phyloP scores from a whole-genome alignment of 2,797 vertebrate species.

The Diplodus puntazzo region DNA sequence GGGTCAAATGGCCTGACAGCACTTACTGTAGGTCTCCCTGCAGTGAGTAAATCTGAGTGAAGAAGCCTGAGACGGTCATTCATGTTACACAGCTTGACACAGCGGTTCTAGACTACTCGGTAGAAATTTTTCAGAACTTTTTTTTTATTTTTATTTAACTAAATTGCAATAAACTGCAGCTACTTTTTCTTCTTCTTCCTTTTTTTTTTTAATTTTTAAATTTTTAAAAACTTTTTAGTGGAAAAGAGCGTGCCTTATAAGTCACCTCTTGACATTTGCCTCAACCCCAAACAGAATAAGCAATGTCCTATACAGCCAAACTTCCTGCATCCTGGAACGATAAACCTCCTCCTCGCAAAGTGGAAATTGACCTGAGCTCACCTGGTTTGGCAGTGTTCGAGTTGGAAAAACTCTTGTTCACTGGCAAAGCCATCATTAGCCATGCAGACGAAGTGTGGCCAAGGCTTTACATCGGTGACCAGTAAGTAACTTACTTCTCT shows the following conservation, averaged over 20 bases:
- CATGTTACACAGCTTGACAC: slow-evolving; percentile 2
- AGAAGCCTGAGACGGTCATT: slow-evolving; percentile 12
- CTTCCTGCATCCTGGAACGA: slow-evolving; percentile 76
- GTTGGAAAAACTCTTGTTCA: slow-evolving; percentile 90
- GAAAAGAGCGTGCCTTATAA: neutral
- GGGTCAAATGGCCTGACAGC: slow-evolving; percentile 60
- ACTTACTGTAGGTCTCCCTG: neutral
- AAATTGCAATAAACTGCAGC: neutral
- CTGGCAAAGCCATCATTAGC: slow-evolving; percentile 89
- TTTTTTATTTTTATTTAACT: neutral
- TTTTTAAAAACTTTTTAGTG: neutral
- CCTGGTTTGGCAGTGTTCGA: slow-evolving; percentile 90
- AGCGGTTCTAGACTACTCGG: neutral
- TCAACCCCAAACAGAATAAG: neutral
- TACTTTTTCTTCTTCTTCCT: neutral
- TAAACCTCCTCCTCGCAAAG: slow-evolving; percentile 51
- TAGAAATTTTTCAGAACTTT: too few species aligned
- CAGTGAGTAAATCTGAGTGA: slow-evolving; percentile 34
- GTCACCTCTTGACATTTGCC: neutral
- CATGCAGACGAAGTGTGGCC: slow-evolving; percentile 95
- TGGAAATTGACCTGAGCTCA: slow-evolving; percentile 83
- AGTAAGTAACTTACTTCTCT: slow-evolving; percentile 82
- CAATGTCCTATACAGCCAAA: slow-evolving; percentile 78
- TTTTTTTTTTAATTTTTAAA: neutral
- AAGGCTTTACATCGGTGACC: slow-evolving; percentile 93